Percentiles rank a stretch among this genome's conserved stretches.
Evolutionary conservation across 2,888 invertebrate genomes (phyloP).

Genomic region (Diplazon laetatorius): DNA sequence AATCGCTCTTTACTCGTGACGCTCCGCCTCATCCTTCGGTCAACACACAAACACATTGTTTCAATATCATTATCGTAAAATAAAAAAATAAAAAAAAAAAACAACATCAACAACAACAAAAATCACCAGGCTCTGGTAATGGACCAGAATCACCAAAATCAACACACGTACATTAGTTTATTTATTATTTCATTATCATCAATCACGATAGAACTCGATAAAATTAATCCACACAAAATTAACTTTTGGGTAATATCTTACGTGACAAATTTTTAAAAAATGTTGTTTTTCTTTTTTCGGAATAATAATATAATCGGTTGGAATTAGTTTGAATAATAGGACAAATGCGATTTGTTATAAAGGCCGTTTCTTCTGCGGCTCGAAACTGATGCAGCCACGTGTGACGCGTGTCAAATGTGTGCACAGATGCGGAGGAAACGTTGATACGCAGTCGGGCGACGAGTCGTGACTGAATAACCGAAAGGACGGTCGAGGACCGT

Average conservation of each 20-base stretch:
- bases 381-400: background rate
- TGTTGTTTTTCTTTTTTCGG: too few species aligned
- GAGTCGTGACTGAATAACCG: conserved; percentile 68
- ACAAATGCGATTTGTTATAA: background rate
- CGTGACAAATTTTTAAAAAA: too few species aligned
- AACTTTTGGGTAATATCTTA: too few species aligned
- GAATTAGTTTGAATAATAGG: background rate
- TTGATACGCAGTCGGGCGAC: conserved; percentile 55
- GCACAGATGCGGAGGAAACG: conserved; percentile 40
- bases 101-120: too few species aligned
- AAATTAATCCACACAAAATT: background rate
- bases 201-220: background rate
- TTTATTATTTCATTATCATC: conserved; percentile 1
- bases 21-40: conserved; percentile 80
- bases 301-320: background rate
- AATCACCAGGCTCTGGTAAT: too few species aligned
- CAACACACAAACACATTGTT: conserved; percentile 32
- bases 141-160: background rate
- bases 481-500: too few species aligned
- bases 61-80: conserved; percentile 22
- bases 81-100: too few species aligned
- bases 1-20: conserved; percentile 75
- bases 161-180: background rate
- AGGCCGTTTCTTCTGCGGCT: background rate
- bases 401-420: conserved; percentile 18